A percentile compares a stretch with the other conserved stretches of the same genome.
phyloP scores from a whole-genome alignment of 2,113 vertebrate genomes.

The Desmodus rotundus region DNA sequence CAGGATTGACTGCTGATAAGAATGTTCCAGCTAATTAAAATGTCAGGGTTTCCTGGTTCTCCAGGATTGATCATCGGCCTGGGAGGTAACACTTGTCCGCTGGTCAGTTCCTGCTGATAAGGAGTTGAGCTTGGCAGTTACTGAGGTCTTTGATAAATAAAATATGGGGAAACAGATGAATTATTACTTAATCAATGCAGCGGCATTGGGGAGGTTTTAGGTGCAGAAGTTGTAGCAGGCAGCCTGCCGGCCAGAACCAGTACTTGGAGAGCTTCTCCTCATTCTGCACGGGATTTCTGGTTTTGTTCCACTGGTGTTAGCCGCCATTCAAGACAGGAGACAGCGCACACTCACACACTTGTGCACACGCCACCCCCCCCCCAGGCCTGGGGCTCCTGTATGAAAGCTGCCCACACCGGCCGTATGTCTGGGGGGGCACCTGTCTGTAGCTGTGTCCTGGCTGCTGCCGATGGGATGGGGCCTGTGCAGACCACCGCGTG shows the following conservation, averaged over 20 bases:
- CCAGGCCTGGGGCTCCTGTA: neutral
- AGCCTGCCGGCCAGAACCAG: neutral
- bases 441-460: accelerated
- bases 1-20: conserved; percentile 15
- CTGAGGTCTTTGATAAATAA: conserved; percentile 71
- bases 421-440: neutral
- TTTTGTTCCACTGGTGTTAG: neutral
- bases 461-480: accelerated
- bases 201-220: neutral
- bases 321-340: neutral
- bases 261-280: neutral
- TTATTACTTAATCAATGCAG: conserved; percentile 65
- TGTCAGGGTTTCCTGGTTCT: conserved; percentile 13
- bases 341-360: accelerated
- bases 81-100: conserved; percentile 44
- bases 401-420: neutral
- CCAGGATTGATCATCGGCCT: neutral
- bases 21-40: conserved; percentile 60
- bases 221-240: neutral
- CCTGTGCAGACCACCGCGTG: accelerated
- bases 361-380: accelerated
- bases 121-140: conserved; percentile 48
- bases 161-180: conserved; percentile 60
- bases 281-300: neutral
- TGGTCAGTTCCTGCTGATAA: conserved; percentile 64